These are phyloP conservation scores for Harpalus rubripes DNA, from an alignment of 2,888 invertebrate species.

Conservation along the genomic window DNA sequence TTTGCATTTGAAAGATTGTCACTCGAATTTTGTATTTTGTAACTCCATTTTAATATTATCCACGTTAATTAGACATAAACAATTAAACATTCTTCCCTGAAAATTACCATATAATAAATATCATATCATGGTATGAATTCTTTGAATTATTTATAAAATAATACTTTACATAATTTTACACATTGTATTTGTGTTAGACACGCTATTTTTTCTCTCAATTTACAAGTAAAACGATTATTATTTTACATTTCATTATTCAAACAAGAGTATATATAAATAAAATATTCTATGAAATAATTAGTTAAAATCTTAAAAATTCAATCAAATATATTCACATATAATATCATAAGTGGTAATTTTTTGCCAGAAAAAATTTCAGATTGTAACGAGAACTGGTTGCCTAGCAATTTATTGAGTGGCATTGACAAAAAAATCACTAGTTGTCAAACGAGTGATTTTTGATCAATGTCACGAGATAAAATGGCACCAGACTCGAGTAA, in stretches of 20 bases:
- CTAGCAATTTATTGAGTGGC: too few species aligned
- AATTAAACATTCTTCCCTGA: constrained; percentile 29
- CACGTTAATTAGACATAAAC: constrained; percentile 23
- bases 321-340: too few species aligned
- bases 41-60: constrained; percentile 1
- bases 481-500: too few species aligned
- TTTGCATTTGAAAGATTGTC: neutral
- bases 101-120: constrained; percentile 39
- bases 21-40: constrained; percentile 36
- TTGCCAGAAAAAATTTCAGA: too few species aligned
- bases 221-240: constrained; percentile 49
- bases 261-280: neutral
- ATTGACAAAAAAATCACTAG: too few species aligned
- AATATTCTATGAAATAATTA: neutral
- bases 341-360: too few species aligned
- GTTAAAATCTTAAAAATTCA: too few species aligned
- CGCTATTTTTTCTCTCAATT: constrained; percentile 38
- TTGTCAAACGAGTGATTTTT: too few species aligned
- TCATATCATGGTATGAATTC: constrained; percentile 30
- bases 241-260: constrained; percentile 20
- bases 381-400: too few species aligned
- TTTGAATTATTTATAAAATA: constrained; percentile 51
- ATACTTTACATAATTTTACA: constrained; percentile 51
- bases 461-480: too few species aligned
- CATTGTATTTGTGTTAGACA: constrained; percentile 42